Base-by-base conservation (phyloP, 2,797 vertebrate genomes). In the Coccyzus lansbergi region DNA sequence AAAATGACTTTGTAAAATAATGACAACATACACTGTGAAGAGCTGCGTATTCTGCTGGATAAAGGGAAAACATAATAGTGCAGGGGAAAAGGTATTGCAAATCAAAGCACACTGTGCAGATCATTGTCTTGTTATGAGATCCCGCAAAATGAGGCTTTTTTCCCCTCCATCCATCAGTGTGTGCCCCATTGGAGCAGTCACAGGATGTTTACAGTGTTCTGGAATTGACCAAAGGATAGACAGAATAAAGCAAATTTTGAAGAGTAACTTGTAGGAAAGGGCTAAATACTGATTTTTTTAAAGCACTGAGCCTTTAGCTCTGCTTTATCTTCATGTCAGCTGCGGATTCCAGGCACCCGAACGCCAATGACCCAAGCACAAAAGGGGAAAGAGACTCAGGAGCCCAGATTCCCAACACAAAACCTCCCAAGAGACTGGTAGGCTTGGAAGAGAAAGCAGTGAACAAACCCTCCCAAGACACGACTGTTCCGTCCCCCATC, bases 281-380 rank as follows among this genome's bases (percentile, higher is more conserved):
- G 40, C 67, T 51, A 40, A 16, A 8, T 3, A 17, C 15, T 28
- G 17, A 42, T 76, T 65, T 77, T 62, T 62, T n/a, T 25, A 28
- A 38, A 62, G 55, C 8, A 4, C 8, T 26, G n/a, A 76, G 31
- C 38, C 67, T 52, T 40, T 48, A 46, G 63, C n/a, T 71, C 48
- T 29, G 21, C 36, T 76, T 55, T 6, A 76, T 31, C 48, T 51
- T 15, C 71, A n/a, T 1, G 0, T 7, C n/a, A 65, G 31, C 28
- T 33, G 44, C 70, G 56, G 76, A 38, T n/a, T 19, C n/a, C 5
- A 2, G 56, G 38, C 29, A 36, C 24, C 24, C 58, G 70, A 56
- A 17, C 29, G 26, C 2, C 34, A 49, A 2, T 2, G 56, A 44
- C 7, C 0, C 1, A 52, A 46, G 26, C 18, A 34, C n/a, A 38